Conservation (phyloP, 2,888 invertebrate genomes). For the Prosapia bicincta region DNA sequence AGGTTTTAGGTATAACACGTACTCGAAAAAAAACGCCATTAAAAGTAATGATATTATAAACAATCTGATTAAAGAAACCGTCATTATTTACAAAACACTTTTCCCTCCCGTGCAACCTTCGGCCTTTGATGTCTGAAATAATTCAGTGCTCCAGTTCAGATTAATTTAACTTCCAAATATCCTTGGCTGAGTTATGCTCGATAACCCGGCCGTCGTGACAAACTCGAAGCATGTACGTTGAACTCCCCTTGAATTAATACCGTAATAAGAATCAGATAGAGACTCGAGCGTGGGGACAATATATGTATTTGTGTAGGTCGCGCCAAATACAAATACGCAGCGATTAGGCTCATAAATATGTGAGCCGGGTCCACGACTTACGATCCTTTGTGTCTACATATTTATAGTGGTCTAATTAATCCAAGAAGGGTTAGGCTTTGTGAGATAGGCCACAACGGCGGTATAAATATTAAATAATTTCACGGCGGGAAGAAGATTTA, state of each 20-base stretch:
- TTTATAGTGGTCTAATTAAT: not conserved
- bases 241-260: not conserved
- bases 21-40: too few relatives aligned
- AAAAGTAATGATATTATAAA: too few relatives aligned
- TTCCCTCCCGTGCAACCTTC: too few relatives aligned
- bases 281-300: not conserved
- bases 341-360: not conserved
- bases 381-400: not conserved
- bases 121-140: too few relatives aligned
- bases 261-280: not conserved
- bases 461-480: conserved; percentile 2
- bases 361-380: not conserved
- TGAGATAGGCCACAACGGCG: not conserved
- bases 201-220: not conserved
- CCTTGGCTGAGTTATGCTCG: too few relatives aligned
- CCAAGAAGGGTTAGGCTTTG: not conserved
- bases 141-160: too few relatives aligned
- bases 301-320: not conserved
- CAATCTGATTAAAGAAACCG: too few relatives aligned
- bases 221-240: not conserved
- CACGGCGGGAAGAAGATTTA: not conserved
- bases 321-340: not conserved
- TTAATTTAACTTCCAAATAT: too few relatives aligned
- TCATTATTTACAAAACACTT: too few relatives aligned
- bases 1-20: too few relatives aligned